Evolutionary conservation across 2,888 invertebrate genomes (phyloP), one percentile per base, ranked within the genome.

Genomic region (Tipula vernalis): DNA sequence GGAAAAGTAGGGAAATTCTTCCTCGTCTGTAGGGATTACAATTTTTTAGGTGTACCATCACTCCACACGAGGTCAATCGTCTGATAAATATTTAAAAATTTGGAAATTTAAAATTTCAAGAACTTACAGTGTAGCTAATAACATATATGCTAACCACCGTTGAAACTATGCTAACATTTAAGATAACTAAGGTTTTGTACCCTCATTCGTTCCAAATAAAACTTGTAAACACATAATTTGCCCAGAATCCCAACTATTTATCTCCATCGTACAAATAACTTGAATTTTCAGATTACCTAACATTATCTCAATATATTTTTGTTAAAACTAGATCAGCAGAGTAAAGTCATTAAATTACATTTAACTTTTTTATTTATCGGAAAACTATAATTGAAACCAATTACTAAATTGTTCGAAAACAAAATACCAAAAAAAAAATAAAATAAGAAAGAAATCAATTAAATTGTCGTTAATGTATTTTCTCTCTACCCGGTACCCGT

Each of bases 301-400:
- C 71, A 71, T 28, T 28, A 28, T 71, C 10, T 28, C 18, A 71
- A 12, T 28, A 71, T 71, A 28, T 28, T 28, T 71, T 28, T 8
- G 18, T 71, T 10, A 10, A 28, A 71, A 71, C 71, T 71, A 28
- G 71, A 71, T 71, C 71, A 71, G 10, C 71, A 71, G 71, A 28
- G 71, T 71, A 71, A 71, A 71, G 71, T 71, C 71, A 71, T 71
- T 71, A 71, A 71, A 71, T 71, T 71, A 71, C 71, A 71, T 71
- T 71, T 71, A 71, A 71, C 71, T 10, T 71, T 71, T 71, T 71
- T 71, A 28, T 71, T 71, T 28, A 71, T 71, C 71, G 71, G 71
- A 28, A 71, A 71, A 71, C 71, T 71, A 71, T 71, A 71, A 71
- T 71, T 71, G 71, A 71, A 71, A 71, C 71, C 71, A 71, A 71